Evolutionary conservation across 2,888 invertebrate species (phyloP).

Genomic region (Rhagonycha fulva): DNA sequence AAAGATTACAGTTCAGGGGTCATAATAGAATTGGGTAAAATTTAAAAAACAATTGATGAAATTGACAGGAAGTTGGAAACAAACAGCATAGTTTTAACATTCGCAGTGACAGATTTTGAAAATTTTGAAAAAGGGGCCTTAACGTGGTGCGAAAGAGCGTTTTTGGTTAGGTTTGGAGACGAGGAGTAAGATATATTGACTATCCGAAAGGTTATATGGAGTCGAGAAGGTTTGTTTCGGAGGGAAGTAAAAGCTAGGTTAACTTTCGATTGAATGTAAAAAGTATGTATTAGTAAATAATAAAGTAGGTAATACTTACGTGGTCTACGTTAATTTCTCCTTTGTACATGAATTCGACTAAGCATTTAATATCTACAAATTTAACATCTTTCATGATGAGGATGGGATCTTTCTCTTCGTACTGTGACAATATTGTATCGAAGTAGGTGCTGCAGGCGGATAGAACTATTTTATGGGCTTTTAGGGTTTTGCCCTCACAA

Average conservation of each 20-base stretch:
- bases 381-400: conserved; percentile 89
- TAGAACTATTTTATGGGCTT: conserved; percentile 84
- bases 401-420: conserved; percentile 80
- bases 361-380: conserved; percentile 85
- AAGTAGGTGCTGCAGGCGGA: conserved; percentile 93
- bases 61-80: background rate
- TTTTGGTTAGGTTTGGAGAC: background rate
- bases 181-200: background rate
- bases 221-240: background rate
- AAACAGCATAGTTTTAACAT: background rate
- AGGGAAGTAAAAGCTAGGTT: background rate
- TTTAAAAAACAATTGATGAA: background rate
- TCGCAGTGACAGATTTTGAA: background rate
- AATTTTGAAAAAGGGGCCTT: background rate
- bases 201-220: background rate
- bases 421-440: conserved; percentile 82
- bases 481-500: conserved; percentile 79
- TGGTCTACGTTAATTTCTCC: conserved; percentile 95
- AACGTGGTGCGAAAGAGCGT: background rate
- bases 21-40: too few relatives aligned
- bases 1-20: too few relatives aligned
- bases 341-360: conserved; percentile 94
- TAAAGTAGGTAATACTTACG: conserved; percentile 62
- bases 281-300: background rate
- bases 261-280: background rate